Conservation (phyloP, 2,113 vertebrate species). For the Eretmochelys imbricata region DNA sequence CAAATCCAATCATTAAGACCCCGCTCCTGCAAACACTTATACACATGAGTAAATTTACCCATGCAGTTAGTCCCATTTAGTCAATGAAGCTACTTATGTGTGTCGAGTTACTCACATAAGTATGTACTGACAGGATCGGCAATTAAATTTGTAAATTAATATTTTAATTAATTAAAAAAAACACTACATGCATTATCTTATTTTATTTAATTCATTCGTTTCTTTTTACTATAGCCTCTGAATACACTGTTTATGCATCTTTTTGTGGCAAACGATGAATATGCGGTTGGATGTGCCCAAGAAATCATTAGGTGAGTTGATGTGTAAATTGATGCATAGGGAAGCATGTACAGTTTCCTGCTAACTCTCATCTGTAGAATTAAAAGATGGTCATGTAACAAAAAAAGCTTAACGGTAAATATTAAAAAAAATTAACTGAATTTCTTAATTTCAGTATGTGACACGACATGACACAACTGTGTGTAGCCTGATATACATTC, state of each 20-base stretch:
- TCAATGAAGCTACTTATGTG: background rate
- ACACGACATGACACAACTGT: background rate
- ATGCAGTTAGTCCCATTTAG: background rate
- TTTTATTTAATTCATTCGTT: background rate
- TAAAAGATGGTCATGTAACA: background rate
- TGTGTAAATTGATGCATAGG: rapidly evolving
- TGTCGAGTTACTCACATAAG: background rate
- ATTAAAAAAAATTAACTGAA: background rate
- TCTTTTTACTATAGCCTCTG: conserved; percentile 80
- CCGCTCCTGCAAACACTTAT: background rate
- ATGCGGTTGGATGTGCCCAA: conserved; percentile 71
- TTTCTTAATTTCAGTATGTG: background rate
- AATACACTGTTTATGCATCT: conserved; percentile 94
- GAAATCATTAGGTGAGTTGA: conserved; percentile 88
- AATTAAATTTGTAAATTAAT: background rate
- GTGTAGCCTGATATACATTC: background rate
- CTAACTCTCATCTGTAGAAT: background rate
- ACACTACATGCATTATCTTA: background rate
- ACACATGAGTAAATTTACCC: background rate
- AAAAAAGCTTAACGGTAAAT: background rate
- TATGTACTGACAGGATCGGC: background rate
- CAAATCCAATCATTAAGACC: background rate
- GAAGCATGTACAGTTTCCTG: background rate
- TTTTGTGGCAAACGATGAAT: conserved; percentile 84
- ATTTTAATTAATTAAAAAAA: background rate